Conservation (phyloP, 2,888 invertebrate genomes). For the Polymixis flavicincta region DNA sequence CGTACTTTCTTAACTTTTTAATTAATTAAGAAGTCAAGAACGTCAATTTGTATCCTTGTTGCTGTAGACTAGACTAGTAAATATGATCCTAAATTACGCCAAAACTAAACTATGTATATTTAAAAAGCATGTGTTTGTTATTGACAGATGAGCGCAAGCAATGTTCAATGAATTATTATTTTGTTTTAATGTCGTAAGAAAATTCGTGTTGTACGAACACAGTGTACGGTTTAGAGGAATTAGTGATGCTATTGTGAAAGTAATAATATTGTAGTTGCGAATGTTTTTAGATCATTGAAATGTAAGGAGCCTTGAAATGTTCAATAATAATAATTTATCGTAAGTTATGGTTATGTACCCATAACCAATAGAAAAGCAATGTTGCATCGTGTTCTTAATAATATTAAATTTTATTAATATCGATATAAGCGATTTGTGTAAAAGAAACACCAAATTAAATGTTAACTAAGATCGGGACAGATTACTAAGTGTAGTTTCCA, state of each 20-base stretch:
- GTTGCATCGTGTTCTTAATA: slow-evolving; percentile 62
- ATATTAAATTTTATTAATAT: slow-evolving; percentile 45
- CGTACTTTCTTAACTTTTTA: slow-evolving; percentile 2
- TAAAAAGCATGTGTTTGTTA: slow-evolving; percentile 1
- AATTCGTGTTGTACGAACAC: slow-evolving; percentile 40
- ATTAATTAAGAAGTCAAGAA: slow-evolving; percentile 7
- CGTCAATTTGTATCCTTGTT: slow-evolving; percentile 8
- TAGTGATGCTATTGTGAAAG: slow-evolving; percentile 54
- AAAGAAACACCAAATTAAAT: slow-evolving; percentile 53
- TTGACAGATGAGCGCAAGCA: slow-evolving; percentile 26
- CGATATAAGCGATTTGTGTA: slow-evolving; percentile 55
- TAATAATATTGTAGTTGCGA: slow-evolving; percentile 59
- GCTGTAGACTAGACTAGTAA: not conserved
- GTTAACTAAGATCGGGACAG: slow-evolving; percentile 36
- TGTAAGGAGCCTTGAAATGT: slow-evolving; percentile 67
- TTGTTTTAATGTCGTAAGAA: slow-evolving; percentile 24
- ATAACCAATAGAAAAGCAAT: slow-evolving; percentile 64
- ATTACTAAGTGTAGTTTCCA: slow-evolving; percentile 53
- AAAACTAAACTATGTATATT: not conserved
- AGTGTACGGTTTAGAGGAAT: slow-evolving; percentile 31
- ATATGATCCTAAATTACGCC: not conserved
- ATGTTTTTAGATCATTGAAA: slow-evolving; percentile 69
- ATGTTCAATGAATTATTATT: slow-evolving; percentile 35
- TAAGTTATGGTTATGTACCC: slow-evolving; percentile 62
- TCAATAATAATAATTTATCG: slow-evolving; percentile 64